Conservation (phyloP, 2,888 invertebrate species). For the Odontomyia ornata region DNA sequence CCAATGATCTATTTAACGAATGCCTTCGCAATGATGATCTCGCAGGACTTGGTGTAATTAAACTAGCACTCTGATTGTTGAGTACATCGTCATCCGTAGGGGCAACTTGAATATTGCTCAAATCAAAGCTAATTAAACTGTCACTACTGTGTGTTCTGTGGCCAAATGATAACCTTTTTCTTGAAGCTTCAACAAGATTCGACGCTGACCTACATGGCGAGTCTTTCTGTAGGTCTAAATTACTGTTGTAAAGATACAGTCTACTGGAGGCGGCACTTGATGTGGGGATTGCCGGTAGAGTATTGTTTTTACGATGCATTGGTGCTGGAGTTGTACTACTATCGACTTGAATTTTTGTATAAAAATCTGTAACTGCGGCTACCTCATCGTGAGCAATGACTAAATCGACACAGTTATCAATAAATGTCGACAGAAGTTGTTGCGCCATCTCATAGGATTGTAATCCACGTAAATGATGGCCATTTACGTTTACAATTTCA, state of each 20-base stretch:
- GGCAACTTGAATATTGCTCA: conserved; percentile 58
- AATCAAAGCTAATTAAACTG: conserved; percentile 57
- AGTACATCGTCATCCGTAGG: conserved; percentile 48
- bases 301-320: conserved; percentile 51
- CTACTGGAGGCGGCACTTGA: neutral
- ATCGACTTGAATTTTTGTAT: conserved; percentile 62
- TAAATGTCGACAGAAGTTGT: conserved; percentile 64
- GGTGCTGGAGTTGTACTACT: conserved; percentile 51
- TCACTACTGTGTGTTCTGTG: conserved; percentile 61
- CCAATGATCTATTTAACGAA: conserved; percentile 54
- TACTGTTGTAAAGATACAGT: neutral
- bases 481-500: conserved; percentile 90
- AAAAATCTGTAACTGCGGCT: conserved; percentile 59
- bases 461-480: conserved; percentile 79
- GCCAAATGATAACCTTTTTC: conserved; percentile 60
- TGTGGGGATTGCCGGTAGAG: neutral
- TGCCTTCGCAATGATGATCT: conserved; percentile 5
- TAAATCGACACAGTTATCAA: conserved; percentile 67
- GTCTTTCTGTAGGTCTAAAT: neutral
- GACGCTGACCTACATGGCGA: neutral
- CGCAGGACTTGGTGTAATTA: neutral
- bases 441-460: conserved; percentile 73
- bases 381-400: conserved; percentile 74
- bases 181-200: neutral
- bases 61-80: neutral